Evolutionary conservation across 2,888 invertebrate genomes (phyloP), one percentile per base, ranked within the genome.

Genomic region (Lamellibrachia satsuma): DNA sequence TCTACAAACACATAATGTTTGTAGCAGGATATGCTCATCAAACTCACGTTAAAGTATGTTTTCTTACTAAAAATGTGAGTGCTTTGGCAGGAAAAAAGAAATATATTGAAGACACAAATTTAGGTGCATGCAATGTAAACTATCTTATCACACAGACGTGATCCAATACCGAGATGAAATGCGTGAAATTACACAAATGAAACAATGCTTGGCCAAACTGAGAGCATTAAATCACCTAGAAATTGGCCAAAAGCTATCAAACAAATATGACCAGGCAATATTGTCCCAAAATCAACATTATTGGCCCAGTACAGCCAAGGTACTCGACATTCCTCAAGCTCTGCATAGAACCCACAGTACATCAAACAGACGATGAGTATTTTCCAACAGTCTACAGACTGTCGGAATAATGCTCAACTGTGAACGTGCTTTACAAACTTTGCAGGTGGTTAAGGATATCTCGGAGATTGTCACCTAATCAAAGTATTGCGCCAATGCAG

Each of bases 381-480:
- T 22, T 75, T 22, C 75, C 75, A n/a, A 75, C n/a, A n/a, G 75
- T 75, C 75, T n/a, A 75, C 75, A 75, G 22, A 75, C 75, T 75
- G n/a, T n/a, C 75, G n/a, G 75, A 15, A 6, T 75, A 3, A 22
- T 22, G 8, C 6, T 75, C 75, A 75, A 75, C 75, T 22, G 75
- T 75, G n/a, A 75, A 22, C 75, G 22, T 75, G 75, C 75, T 15
- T 22, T 75, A 75, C 75, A 15, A 75, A 75, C 22, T 22, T n/a
- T 4, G 75, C 75, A 15, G n/a, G 75, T 75, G n/a, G 22, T 75
- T 22, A 75, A 75, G 15, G 22, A 75, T 75, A 75, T 75, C n/a
- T 75, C 75, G 75, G 75, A 75, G 75, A n/a, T 75, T 75, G 75
- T 75, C 75, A 22, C 75, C 75, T 75, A 75, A 75, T 75, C 75